Conservation (phyloP, 2,888 invertebrate species). For the Schizotus pectinicornis region DNA sequence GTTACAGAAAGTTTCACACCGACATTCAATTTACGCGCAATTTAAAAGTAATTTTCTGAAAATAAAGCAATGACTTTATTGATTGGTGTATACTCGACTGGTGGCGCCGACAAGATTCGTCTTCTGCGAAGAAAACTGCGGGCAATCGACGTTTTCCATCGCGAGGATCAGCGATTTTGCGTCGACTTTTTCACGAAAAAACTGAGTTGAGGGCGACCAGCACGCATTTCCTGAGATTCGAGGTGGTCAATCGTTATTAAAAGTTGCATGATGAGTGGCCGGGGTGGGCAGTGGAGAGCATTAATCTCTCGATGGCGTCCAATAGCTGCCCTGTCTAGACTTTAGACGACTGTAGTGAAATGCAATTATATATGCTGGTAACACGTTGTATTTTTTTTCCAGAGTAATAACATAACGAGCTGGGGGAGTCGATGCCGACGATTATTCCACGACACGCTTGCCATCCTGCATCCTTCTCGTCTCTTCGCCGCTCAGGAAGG, state of each 20-base stretch:
- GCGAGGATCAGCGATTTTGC: slow-evolving; percentile 30
- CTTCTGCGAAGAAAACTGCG: background rate
- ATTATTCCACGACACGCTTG: background rate
- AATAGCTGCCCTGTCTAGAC: slow-evolving; percentile 34
- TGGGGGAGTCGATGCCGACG: slow-evolving; percentile 27
- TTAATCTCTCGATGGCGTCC: slow-evolving; percentile 32
- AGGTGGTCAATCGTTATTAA: too few species aligned
- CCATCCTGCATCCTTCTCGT: background rate
- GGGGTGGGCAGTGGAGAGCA: slow-evolving; percentile 5
- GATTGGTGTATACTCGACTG: slow-evolving; percentile 31
- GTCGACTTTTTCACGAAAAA: too few species aligned
- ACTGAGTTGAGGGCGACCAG: too few species aligned
- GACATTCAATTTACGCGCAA: slow-evolving; percentile 49
- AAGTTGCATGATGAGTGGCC: too few species aligned
- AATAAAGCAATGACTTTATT: slow-evolving; percentile 45
- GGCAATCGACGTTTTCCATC: slow-evolving; percentile 47
- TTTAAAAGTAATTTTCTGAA: slow-evolving; percentile 50
- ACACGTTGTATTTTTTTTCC: slow-evolving; percentile 42
- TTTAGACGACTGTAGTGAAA: slow-evolving; percentile 27
- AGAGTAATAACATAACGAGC: slow-evolving; percentile 40
- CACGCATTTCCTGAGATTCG: too few species aligned
- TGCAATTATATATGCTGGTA: slow-evolving; percentile 43
- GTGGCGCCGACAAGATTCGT: background rate
- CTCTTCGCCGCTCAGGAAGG: too few species aligned
- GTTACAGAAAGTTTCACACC: slow-evolving; percentile 41